Evolutionary conservation across 2,888 invertebrate genomes (phyloP), one percentile per base, ranked within the genome.

Genomic region (Eupithecia subumbrata): DNA sequence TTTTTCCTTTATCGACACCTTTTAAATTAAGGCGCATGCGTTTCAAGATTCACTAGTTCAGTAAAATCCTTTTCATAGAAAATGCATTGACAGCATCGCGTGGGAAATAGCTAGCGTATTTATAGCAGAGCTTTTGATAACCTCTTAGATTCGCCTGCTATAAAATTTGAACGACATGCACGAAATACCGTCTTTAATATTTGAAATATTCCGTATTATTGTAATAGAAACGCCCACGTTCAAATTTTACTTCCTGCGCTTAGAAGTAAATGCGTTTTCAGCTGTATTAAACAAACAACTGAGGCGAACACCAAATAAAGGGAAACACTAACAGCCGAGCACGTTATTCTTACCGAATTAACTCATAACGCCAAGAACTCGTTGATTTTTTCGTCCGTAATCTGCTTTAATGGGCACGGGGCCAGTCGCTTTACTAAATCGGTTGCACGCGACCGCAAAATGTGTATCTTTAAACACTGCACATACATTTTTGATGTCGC

Each of bases 271-370:
- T 86, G 88, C 90, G 91, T 93, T 93, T 93, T 90, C 88, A 90
- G 82, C 86, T 86, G 91, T 91, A 93, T 94, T 94, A 92, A 92
- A 92, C 91, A 93, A 93, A 92, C 92, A 89, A 87, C 89, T 87
- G 89, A 89, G 88, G 90, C 89, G 88, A 91, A 91, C 90, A 88
- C 91, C 90, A 93, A 94, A 94, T 92, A 94, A 93, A 93, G 91
- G 91, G 89, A 90, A 91, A 91, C 88, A 90, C 90, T 91, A 92
- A 92, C 93, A 90, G 85, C 87, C 90, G 67, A 85, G 84, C 88
- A 90, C 93, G 91, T 94, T 93, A 93, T 92, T 94, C 93, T 93
- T 94, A 91, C 93, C 91, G 93, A 94, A 95, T 95, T 95, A 94
- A 95, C 95, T 94, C 95, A 94, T 94, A 94, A 93, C 91, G 91